Evolutionary conservation across 1,140 invertebrate genomes (phyloP).

Genomic region (Heterodera schachtii): DNA sequence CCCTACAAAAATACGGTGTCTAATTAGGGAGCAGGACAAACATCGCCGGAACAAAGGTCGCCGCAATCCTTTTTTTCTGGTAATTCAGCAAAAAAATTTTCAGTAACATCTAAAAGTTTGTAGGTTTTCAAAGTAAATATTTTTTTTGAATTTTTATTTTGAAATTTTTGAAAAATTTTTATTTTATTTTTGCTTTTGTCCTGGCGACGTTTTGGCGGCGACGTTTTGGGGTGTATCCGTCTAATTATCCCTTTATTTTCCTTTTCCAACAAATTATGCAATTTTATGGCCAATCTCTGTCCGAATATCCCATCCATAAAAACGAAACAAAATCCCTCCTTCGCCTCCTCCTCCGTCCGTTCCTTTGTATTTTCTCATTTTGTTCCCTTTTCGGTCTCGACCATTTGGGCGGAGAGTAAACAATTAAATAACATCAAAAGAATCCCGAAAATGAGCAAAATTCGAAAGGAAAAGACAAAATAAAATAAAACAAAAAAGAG

Average conservation of each 20-base stretch:
- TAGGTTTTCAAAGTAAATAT: no score
- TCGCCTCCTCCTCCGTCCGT: background rate
- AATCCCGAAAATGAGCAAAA: background rate
- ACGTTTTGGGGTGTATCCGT: background rate
- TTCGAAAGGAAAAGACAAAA: background rate
- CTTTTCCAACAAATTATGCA: background rate
- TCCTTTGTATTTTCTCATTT: background rate
- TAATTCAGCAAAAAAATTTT: no score
- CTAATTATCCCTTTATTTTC: background rate
- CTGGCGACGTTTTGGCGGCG: no score
- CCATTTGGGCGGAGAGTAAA: background rate
- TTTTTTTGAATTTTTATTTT: no score
- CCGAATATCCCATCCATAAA: background rate
- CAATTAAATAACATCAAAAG: background rate
- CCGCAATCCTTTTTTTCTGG: no score
- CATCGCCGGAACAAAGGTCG: no score
- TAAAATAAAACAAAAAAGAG: no score
- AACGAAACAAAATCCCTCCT: background rate
- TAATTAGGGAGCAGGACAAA: no score
- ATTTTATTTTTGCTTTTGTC: no score
- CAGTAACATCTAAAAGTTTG: no score
- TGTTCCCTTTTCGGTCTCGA: background rate
- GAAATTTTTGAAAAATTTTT: no score
- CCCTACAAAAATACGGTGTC: no score
- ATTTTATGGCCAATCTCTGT: constrained; percentile 3